Conservation (phyloP, 2,888 invertebrate genomes). For the Hirtodrosophila histrioides region DNA sequence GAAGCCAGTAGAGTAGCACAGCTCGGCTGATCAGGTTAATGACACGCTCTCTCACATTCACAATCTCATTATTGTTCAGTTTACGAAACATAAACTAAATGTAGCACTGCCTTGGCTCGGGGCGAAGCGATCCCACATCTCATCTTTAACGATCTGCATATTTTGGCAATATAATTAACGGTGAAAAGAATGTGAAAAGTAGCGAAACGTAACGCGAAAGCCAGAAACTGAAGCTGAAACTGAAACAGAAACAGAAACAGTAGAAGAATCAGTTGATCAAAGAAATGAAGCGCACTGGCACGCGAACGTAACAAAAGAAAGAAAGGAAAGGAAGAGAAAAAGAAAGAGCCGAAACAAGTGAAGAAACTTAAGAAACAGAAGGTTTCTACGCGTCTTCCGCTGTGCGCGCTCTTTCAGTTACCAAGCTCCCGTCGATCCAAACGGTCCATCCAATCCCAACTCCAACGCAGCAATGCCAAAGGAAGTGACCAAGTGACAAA, state of each 20-base stretch:
- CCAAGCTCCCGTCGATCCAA: constrained; percentile 58
- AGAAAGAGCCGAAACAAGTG: constrained; percentile 36
- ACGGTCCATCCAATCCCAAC: constrained; percentile 47
- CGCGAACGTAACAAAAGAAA: constrained; percentile 59
- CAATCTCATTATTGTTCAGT: constrained; percentile 13
- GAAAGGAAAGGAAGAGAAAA: constrained; percentile 20
- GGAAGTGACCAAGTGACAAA: constrained; percentile 44
- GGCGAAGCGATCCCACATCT: constrained; percentile 56
- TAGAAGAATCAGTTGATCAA: constrained; percentile 24
- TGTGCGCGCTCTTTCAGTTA: constrained; percentile 54
- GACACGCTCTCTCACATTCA: constrained; percentile 41
- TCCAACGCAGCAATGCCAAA: constrained; percentile 45
- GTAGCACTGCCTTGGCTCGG: constrained; percentile 1
- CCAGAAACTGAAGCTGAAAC: constrained; percentile 36
- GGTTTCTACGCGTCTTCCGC: constrained; percentile 59
- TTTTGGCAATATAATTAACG: constrained; percentile 79
- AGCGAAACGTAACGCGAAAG: constrained; percentile 77
- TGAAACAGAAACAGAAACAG: constrained; percentile 17
- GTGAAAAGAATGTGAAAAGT: constrained; percentile 79
- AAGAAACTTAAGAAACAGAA: constrained; percentile 48
- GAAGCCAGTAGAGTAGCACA: no score
- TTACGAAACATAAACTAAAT: constrained; percentile 8
- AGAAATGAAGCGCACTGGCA: constrained; percentile 60
- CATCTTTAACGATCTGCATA: constrained; percentile 75
- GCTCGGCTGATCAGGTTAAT: constrained; percentile 69